Percentiles rank a stretch among this genome's conserved stretches.
Evolutionary conservation across 2,888 invertebrate genomes (phyloP).

Genomic region (Melanophora roralis): DNA sequence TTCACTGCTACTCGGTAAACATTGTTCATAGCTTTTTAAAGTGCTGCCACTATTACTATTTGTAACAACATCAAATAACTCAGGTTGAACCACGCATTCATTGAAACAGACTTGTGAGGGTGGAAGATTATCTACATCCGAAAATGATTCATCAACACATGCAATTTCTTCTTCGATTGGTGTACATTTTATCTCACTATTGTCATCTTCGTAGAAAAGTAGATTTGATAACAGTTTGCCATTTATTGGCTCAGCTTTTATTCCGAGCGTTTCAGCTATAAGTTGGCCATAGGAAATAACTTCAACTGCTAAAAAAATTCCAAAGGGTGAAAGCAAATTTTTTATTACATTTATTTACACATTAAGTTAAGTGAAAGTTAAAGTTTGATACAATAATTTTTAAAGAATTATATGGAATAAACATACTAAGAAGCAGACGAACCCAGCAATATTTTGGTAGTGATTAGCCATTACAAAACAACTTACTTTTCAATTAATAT

Average conservation of each 20-base stretch:
- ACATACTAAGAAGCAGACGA: too few species aligned
- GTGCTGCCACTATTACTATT: neutral
- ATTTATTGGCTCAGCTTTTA: slow-evolving; percentile 23
- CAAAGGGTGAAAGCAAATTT: too few species aligned
- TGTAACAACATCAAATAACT: neutral
- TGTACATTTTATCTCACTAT: slow-evolving; percentile 16
- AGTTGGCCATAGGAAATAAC: neutral
- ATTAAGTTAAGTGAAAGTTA: too few species aligned
- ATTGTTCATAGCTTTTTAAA: slow-evolving; percentile 7
- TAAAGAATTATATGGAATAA: too few species aligned
- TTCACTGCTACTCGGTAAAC: slow-evolving; percentile 7
- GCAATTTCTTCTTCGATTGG: slow-evolving; percentile 27
- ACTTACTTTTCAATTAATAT: too few species aligned
- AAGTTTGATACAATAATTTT: too few species aligned
- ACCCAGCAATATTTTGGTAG: too few species aligned
- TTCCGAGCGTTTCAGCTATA: too few species aligned
- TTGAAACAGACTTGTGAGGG: slow-evolving; percentile 32
- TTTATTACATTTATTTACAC: too few species aligned
- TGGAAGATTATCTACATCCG: slow-evolving; percentile 15
- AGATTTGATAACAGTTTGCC: slow-evolving; percentile 20
- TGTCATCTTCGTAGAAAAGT: slow-evolving; percentile 32
- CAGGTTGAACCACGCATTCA: neutral
- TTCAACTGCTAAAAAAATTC: slow-evolving; percentile 10
- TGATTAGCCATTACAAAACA: too few species aligned
- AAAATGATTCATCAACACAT: neutral